Base-by-base conservation (phyloP, 1,140 invertebrate species). In the Euura lappo region DNA sequence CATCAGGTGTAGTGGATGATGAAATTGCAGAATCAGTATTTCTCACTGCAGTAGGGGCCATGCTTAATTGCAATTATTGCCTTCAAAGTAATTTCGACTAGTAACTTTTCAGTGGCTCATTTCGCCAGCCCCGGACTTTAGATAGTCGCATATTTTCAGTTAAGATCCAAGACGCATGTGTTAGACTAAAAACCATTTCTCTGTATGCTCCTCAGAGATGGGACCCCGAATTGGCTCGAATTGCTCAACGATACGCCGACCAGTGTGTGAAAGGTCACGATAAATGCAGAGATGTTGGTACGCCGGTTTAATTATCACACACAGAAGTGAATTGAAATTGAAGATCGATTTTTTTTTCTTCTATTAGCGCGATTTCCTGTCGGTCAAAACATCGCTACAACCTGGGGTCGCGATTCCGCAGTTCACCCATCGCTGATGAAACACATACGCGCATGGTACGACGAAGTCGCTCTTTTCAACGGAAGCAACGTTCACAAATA, bases 351-450 rank as follows among this genome's bases (percentile, higher is more conserved):
- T 74, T 69, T 69, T 74, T 6, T 66, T 51, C 11, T 45, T 69
- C 8, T 65, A 65, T 45, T 72, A 79, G 77, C 71, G 2, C 74
- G 78, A 68, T 83, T 83, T 74, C 78, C 77, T 2, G 83, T 84
- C 2, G 85, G 85, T 1, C 85, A 86, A 71, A 86, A 85, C 73
- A 75, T 86, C 47, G 81, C 79, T 11, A 65, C 44, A 4, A 10
- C 8, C 64, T 28, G 60, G 13, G 67, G 13, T 11, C 65, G 46
- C 6, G 4, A 46, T 43, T 10, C 46, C 7, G 76, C 74, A 76
- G 79, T 70, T 75, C 72, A 73, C 76, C 79, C 72, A 74, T 82
- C 65, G 74, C 79, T 46, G 80, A 78, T 81, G 43, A 74, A 76
- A 68, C 77, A 83, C 42, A 77, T 85, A 13, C 28, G 73, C 0